Base-by-base conservation (phyloP, 2,113 vertebrate species). In the Capra hircus region DNA sequence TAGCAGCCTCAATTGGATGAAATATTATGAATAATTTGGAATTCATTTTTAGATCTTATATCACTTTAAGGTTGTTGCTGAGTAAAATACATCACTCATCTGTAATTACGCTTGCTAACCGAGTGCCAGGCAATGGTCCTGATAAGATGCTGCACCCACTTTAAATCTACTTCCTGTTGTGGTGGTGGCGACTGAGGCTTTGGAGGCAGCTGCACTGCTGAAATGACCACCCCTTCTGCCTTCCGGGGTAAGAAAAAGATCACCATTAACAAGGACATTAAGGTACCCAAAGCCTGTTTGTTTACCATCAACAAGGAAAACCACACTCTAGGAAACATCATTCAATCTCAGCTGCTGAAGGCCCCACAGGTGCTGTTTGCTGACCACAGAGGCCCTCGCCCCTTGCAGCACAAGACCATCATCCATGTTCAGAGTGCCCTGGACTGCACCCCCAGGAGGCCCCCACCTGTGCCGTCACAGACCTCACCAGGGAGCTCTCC, bases 261-360 rank as follows among this genome's bases (percentile, higher is more conserved):
- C 98, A 99, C 99, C 94, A 99, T 99, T 98, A 99, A 99, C 28
- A 99, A 99, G 95, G 99, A 99, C 98, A 99, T 99, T 0, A 99
- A 99, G 88, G 99, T 99, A 9, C 99, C 99, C 8, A 99, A 99
- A 97, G 99, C 99, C 33, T 99, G 99, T 96, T 45, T 99, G 13
- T 99, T 99, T 97, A 99, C 99, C 4, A 99, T 99, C 94, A 99
- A 99, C 98, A 99, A 99, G 96, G 99, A 99, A 98, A 99, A 99
- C 97, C 99, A 99, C 98, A 99, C 99, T 0, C 99, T 99, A 52
- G 99, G 99, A 2, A 99, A 99, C 98, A 99, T 99, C 97, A 99
- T 99, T 96, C 99, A 99, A 45, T 99, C 99, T 99, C 45, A 81
- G 45, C 45, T 81, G 28, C 78, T 81, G 28, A 81, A 33, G 45